A percentile compares a stretch with the other conserved stretches of the same genome.
Evolutionary conservation across 2,888 invertebrate genomes (phyloP).

Genomic region (Oscheius onirici): DNA sequence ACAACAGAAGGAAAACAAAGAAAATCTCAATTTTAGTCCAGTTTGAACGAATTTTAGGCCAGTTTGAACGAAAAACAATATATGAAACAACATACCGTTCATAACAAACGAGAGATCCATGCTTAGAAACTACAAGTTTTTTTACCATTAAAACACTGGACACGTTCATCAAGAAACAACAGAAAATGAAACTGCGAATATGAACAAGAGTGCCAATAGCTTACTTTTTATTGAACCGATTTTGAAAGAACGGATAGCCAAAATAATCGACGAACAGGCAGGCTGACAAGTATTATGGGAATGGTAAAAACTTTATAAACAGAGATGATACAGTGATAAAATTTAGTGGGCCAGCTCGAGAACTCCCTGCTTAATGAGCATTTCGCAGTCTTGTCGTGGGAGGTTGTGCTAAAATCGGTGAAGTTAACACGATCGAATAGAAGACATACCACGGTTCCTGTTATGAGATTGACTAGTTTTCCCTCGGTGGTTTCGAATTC

Average conservation of each 20-base stretch:
- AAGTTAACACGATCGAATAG: background rate
- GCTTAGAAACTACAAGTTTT: too few relatives aligned
- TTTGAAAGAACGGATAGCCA: too few relatives aligned
- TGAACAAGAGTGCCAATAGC: too few relatives aligned
- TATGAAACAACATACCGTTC: too few relatives aligned
- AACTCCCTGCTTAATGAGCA: constrained; percentile 64
- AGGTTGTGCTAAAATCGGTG: constrained; percentile 56
- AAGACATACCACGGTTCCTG: constrained; percentile 82
- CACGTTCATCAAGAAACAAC: background rate
- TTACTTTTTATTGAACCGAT: too few relatives aligned
- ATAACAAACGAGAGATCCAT: background rate
- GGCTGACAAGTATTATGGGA: too few relatives aligned
- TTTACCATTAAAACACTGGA: background rate
- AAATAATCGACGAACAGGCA: too few relatives aligned
- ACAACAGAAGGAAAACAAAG: too few relatives aligned
- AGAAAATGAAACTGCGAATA: background rate
- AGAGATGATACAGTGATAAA: background rate
- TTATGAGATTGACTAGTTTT: constrained; percentile 86
- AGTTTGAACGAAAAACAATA: too few relatives aligned
- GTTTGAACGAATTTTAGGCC: too few relatives aligned
- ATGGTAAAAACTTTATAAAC: background rate
- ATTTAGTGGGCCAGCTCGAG: constrained; percentile 46
- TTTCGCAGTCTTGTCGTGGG: constrained; percentile 64
- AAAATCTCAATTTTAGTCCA: too few relatives aligned
- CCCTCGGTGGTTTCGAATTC: constrained; percentile 93